A percentile compares a stretch with the other conserved stretches of the same genome.
Conservation (phyloP, 2,113 vertebrate genomes). For the Tympanuchus pallidicinctus region DNA sequence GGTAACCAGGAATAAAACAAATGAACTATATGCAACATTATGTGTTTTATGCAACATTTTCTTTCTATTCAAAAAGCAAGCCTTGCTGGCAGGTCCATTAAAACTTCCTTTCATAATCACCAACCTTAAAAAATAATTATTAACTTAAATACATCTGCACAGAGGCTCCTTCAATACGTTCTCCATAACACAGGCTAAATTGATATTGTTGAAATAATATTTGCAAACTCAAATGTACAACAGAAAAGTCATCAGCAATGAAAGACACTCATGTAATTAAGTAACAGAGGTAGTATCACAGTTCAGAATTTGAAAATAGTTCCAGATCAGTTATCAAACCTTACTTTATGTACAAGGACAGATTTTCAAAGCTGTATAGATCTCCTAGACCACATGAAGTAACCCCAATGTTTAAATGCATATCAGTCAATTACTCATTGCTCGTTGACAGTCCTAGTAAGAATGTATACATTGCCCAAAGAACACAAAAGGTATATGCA, state of each 20-base stretch:
- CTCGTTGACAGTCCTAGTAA: background rate
- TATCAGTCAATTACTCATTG: background rate
- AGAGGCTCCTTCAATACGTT: background rate
- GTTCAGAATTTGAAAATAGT: background rate
- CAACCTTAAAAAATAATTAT: background rate
- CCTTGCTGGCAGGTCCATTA: background rate
- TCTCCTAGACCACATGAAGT: background rate
- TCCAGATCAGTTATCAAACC: background rate
- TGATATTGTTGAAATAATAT: background rate
- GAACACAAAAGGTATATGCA: background rate
- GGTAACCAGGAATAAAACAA: background rate
- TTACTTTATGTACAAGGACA: background rate
- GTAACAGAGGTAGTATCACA: rapidly evolving
- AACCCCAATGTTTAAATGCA: background rate
- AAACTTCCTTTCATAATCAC: background rate
- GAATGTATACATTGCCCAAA: background rate
- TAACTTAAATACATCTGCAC: background rate
- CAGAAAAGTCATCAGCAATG: background rate
- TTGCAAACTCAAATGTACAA: background rate
- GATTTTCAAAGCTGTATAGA: background rate
- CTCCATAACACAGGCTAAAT: background rate
- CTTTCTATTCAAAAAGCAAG: background rate
- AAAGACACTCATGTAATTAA: background rate
- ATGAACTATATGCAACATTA: background rate
- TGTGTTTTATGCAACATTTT: background rate